A percentile compares a stretch with the other conserved stretches of the same genome.
Conservation (phyloP, 2,113 vertebrate genomes). For the Phoxinus phoxinus region DNA sequence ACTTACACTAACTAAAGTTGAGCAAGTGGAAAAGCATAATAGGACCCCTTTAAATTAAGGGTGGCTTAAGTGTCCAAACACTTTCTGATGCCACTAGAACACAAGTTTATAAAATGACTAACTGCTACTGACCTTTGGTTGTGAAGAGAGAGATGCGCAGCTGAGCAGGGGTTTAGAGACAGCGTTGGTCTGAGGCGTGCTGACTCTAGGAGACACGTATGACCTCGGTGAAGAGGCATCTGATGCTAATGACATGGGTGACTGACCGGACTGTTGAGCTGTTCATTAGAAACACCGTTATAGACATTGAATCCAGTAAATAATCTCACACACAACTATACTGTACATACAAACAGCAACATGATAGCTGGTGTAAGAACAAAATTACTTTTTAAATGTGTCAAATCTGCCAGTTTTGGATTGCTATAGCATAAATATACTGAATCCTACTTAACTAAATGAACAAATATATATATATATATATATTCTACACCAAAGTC, state of each 20-base stretch:
- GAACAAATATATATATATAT: background rate
- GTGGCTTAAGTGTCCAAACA: background rate
- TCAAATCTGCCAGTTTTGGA: background rate
- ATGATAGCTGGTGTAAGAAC: background rate
- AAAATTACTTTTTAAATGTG: background rate
- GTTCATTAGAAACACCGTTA: conserved; percentile 34
- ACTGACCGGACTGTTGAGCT: conserved; percentile 96
- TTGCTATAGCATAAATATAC: background rate
- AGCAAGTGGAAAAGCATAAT: too few relatives aligned
- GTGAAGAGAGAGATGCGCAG: conserved; percentile 82
- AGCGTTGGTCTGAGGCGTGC: conserved; percentile 91
- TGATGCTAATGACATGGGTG: conserved; percentile 93
- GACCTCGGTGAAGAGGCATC: conserved; percentile 96
- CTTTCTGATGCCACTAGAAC: background rate
- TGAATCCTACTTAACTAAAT: background rate
- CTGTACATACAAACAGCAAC: background rate
- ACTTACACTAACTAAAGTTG: too few relatives aligned
- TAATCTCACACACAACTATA: background rate
- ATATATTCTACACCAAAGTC: background rate
- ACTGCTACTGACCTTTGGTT: conserved; percentile 85
- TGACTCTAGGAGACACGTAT: conserved; percentile 94
- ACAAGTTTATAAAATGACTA: background rate
- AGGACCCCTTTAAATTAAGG: too few relatives aligned
- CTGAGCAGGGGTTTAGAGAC: conserved; percentile 85
- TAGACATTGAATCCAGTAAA: background rate